Base-by-base conservation (phyloP, 2,888 invertebrate species). In the Colletes collaris region DNA sequence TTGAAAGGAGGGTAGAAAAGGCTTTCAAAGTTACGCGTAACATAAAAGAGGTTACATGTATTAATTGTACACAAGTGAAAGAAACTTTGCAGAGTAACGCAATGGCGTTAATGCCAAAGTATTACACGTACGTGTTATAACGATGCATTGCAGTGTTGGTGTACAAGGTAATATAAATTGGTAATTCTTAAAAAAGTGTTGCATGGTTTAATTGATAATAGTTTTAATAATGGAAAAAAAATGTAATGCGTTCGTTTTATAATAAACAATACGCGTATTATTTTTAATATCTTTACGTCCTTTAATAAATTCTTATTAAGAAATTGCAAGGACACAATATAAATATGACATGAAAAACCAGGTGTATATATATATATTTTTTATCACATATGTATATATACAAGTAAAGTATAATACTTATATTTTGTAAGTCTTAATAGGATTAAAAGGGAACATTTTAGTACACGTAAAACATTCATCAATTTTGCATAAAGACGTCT, bases 371-470 rank as follows among this genome's bases (percentile, higher is more conserved):
- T 87, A 89, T 87, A 90, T 90, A 82, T 87, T 85, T 90, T 90
- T 90, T 89, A 90, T 90, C 90, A 89, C 89, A 90, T 90, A 90
- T 87, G 87, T 86, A 90, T 90, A 90, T 90, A 87, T 89, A 90
- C 89, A 90, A 88, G 90, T 88, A 90, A 88, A 89, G 87, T 86
- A 86, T 87, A 87, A 87, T 89, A 87, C 88, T 89, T 89, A 90
- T 89, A 89, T 89, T 85, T 88, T 89, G 87, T 85, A 89, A 90
- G 89, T 90, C 89, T 90, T 90, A 90, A 85, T 88, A 89, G 86
- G 87, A 89, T 89, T 83, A 89, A 90, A 90, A 87, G 89, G 88
- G 88, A 90, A 89, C 88, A 90, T 89, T 86, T 87, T 87, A 88
- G 87, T 90, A 89, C 87, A 89, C 89, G 86, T 89, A 90, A 90